These are phyloP conservation scores for Drosophila nr. fundita DNA, from an alignment of 2,888 invertebrate species.

Conservation along the genomic window DNA sequence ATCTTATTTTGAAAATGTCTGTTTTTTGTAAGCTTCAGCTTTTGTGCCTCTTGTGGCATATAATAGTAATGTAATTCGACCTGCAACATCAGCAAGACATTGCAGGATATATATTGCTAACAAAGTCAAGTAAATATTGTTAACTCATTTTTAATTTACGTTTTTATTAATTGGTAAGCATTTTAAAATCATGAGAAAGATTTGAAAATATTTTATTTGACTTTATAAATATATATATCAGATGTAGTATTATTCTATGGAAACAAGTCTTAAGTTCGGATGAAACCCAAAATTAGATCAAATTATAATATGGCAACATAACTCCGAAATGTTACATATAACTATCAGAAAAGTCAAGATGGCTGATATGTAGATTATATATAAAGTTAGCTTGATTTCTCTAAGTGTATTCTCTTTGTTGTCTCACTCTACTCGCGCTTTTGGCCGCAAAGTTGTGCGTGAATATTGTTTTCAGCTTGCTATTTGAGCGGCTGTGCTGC, in stretches of 20 bases:
- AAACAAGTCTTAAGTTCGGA: not conserved
- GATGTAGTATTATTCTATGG: not conserved
- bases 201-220: not conserved
- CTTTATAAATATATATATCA: not conserved
- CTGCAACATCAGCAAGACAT: not conserved
- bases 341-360: not conserved
- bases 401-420: not conserved
- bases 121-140: too few relatives aligned
- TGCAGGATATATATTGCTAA: not conserved
- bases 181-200: too few relatives aligned
- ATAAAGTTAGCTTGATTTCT: not conserved
- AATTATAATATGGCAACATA: not conserved
- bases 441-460: constrained; percentile 26
- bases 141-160: too few relatives aligned
- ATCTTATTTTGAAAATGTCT: not conserved
- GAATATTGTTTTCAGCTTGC: constrained; percentile 35
- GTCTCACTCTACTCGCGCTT: constrained; percentile 1
- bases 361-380: not conserved
- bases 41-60: not conserved
- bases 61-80: not conserved
- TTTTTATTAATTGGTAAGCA: too few relatives aligned
- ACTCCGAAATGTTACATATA: not conserved
- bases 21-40: not conserved
- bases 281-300: not conserved
- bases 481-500: constrained; percentile 18